Conservation (phyloP, 2,888 invertebrate genomes). For the Drosophila cracens region DNA sequence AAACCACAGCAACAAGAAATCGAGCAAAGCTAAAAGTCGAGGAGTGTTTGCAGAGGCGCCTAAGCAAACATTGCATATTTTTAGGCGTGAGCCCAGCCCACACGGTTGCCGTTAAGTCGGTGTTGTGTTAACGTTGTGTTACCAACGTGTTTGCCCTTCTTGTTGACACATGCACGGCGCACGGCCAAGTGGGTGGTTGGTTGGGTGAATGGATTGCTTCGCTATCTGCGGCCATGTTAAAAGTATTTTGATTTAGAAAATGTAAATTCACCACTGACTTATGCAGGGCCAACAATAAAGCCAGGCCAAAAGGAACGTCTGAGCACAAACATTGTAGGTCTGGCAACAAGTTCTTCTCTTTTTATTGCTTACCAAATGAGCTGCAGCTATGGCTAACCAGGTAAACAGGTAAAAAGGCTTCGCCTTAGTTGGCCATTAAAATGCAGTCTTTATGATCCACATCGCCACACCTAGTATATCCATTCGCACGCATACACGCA, state of each 20-base stretch:
- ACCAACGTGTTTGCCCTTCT: conserved; percentile 41
- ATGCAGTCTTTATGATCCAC: conserved; percentile 56
- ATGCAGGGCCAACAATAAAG: conserved; percentile 52
- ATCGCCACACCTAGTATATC: conserved; percentile 8
- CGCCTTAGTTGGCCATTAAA: conserved; percentile 60
- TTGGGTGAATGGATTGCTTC: conserved; percentile 20
- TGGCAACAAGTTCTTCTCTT: conserved; percentile 63
- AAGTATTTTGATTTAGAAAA: conserved; percentile 78
- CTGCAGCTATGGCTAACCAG: conserved; percentile 25
- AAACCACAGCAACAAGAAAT: conserved; percentile 25
- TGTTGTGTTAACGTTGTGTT: conserved; percentile 45
- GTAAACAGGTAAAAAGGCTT: conserved; percentile 9
- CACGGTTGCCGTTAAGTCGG: conserved; percentile 45
- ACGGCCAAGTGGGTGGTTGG: conserved; percentile 10
- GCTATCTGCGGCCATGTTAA: conserved; percentile 46
- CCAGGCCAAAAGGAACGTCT: conserved; percentile 29
- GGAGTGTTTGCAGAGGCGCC: conserved; percentile 58
- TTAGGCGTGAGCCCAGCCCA: conserved; percentile 45
- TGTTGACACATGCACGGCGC: conserved; percentile 63
- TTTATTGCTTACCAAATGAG: conserved; percentile 79
- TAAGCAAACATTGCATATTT: conserved; percentile 74
- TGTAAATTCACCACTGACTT: conserved; percentile 67
- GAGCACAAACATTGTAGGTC: conserved; percentile 60
- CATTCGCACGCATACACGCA: neutral
- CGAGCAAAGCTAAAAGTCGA: conserved; percentile 15